phyloP scores from a whole-genome alignment of 2,888 invertebrate genomes.

The Folsomia candida region DNA sequence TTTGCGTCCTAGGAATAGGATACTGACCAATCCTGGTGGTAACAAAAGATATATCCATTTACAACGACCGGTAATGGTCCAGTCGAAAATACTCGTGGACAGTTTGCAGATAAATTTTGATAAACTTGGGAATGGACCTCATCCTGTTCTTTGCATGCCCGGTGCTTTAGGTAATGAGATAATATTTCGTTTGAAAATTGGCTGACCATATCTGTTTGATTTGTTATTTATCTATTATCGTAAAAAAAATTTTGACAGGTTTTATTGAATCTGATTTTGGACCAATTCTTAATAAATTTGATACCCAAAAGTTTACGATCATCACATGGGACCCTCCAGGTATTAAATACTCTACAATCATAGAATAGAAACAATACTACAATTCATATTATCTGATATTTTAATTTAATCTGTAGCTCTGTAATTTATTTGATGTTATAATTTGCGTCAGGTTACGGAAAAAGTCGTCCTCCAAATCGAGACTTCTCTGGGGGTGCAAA shows the following conservation, averaged over 20 bases:
- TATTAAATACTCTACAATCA: no score
- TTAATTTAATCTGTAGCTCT: not conserved
- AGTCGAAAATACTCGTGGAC: slow-evolving; percentile 28
- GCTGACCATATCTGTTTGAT: not conserved
- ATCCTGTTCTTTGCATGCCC: slow-evolving; percentile 69
- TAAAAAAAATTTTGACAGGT: slow-evolving; percentile 20
- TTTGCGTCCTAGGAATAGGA: no score
- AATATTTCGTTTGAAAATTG: not conserved
- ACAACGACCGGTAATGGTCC: no score
- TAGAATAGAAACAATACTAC: not conserved
- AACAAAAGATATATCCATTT: no score
- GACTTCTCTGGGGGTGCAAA: slow-evolving; percentile 62
- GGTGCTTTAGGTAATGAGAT: slow-evolving; percentile 66
- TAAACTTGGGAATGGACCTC: slow-evolving; percentile 52
- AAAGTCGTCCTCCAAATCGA: slow-evolving; percentile 73
- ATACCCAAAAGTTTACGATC: slow-evolving; percentile 63
- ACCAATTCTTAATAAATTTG: slow-evolving; percentile 56
- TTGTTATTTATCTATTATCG: not conserved
- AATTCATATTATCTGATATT: no score
- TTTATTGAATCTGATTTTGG: slow-evolving; percentile 44
- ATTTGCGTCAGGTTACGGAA: slow-evolving; percentile 73
- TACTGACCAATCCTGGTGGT: no score
- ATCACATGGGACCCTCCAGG: slow-evolving; percentile 70
- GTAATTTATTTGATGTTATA: not conserved
- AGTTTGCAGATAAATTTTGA: slow-evolving; percentile 63